These are phyloP conservation scores for Rhyzopertha dominica DNA, from an alignment of 1,140 invertebrate genomes.

Conservation along the genomic window DNA sequence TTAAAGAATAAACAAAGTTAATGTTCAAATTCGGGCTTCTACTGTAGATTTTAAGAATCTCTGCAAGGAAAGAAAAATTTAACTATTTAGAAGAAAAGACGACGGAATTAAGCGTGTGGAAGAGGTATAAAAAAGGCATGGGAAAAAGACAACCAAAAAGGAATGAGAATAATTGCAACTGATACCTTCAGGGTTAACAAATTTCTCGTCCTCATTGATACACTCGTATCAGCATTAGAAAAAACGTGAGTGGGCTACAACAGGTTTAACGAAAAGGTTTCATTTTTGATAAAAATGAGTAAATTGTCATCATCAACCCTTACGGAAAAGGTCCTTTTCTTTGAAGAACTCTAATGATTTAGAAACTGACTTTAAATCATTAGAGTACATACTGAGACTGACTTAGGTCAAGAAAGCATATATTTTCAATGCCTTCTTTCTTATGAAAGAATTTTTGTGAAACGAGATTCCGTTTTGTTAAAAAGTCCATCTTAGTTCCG, in stretches of 20 bases:
- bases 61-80: no score
- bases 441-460: slow-evolving; percentile 18
- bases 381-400: no score
- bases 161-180: slow-evolving; percentile 15
- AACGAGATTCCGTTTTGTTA: slow-evolving; percentile 20
- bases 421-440: slow-evolving; percentile 18
- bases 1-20: no score
- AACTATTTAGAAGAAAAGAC: no score
- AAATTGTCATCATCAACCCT: slow-evolving; percentile 16
- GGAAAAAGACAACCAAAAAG: slow-evolving; percentile 16
- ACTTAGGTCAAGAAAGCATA: slow-evolving; percentile 19
- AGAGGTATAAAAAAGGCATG: no score
- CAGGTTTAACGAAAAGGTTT: no score
- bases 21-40: no score
- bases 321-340: slow-evolving; percentile 16
- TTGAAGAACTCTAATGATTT: slow-evolving; percentile 20
- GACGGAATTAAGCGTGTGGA: no score
- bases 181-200: slow-evolving; percentile 17
- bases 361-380: no score
- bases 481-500: no score
- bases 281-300: slow-evolving; percentile 8
- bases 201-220: slow-evolving; percentile 19
- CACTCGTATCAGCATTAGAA: slow-evolving; percentile 19
- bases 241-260: slow-evolving; percentile 12
- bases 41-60: no score